These are phyloP conservation scores for Pangasianodon gigas DNA, from an alignment of 2,113 vertebrate genomes.

Conservation along the genomic window DNA sequence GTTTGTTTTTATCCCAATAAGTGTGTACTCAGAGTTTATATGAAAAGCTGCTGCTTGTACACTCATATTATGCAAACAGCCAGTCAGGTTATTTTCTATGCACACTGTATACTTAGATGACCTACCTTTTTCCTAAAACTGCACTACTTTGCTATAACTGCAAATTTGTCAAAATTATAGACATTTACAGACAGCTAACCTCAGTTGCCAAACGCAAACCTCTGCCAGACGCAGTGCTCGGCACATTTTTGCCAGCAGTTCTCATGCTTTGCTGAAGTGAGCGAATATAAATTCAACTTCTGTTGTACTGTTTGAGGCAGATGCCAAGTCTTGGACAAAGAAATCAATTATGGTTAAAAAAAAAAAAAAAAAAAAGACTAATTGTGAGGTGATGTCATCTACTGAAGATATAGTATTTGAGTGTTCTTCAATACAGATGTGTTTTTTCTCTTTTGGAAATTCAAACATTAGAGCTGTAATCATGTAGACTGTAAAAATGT, in stretches of 20 bases:
- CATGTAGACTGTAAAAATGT: neutral
- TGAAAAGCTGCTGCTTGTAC: neutral
- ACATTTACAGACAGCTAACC: neutral
- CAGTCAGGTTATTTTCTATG: neutral
- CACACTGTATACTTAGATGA: too few relatives aligned
- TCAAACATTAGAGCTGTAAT: neutral
- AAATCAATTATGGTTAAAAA: neutral
- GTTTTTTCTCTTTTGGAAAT: neutral
- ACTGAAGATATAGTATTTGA: neutral
- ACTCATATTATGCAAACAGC: neutral
- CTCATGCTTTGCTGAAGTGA: constrained; percentile 17
- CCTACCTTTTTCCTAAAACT: neutral
- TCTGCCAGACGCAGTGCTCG: neutral
- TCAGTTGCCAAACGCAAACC: neutral
- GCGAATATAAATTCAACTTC: constrained; percentile 19
- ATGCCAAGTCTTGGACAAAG: neutral
- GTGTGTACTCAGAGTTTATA: neutral
- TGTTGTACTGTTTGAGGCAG: neutral
- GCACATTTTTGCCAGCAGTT: constrained; percentile 11
- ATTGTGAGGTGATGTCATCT: neutral
- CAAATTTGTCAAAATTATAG: constrained; percentile 18
- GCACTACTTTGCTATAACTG: neutral
- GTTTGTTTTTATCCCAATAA: neutral
- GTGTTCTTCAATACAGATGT: neutral
- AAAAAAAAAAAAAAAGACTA: neutral